Percentiles rank a stretch among this genome's conserved stretches.
phyloP scores from a whole-genome alignment of 2,113 vertebrate genomes.

The Tringa solitaria region DNA sequence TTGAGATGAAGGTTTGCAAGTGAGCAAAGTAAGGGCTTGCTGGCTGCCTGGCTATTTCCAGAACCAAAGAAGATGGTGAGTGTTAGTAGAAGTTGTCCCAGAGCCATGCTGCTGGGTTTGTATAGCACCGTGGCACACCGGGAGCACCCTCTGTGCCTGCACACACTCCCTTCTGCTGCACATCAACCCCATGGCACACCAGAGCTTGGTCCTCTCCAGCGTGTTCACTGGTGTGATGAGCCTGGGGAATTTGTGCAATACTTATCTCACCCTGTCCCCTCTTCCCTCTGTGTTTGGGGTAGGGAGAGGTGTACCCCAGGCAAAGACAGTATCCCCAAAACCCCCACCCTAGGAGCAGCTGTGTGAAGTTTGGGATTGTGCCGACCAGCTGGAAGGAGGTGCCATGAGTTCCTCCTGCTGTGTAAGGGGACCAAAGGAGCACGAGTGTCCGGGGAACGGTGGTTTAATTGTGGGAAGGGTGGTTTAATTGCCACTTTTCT shows the following conservation, averaged over 20 bases:
- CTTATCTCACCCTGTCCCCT: not conserved
- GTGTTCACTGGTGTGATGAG: not conserved
- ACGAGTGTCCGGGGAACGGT: not conserved
- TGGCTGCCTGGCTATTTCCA: not conserved
- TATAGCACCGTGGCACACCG: fast-evolving
- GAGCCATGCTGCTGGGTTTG: fast-evolving
- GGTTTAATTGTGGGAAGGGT: not conserved
- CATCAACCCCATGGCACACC: fast-evolving
- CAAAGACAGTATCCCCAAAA: not conserved
- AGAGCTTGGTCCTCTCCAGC: fast-evolving
- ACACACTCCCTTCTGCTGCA: not conserved
- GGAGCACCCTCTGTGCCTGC: not conserved
- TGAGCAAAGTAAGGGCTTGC: not conserved
- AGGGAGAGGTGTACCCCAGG: not conserved
- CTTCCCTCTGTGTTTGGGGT: not conserved
- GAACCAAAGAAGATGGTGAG: not conserved
- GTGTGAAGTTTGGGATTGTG: fast-evolving
- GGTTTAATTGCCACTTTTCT: constrained; percentile 34
- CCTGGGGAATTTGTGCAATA: not conserved
- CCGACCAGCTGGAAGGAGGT: not conserved
- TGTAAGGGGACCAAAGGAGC: constrained; percentile 38
- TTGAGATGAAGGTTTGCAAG: not conserved
- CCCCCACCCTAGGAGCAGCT: too few species aligned
- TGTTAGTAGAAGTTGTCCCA: not conserved
- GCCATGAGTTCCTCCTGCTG: not conserved